Evolutionary conservation across 2,888 invertebrate genomes (phyloP).

Genomic region (Tetrapedia diversipes): DNA sequence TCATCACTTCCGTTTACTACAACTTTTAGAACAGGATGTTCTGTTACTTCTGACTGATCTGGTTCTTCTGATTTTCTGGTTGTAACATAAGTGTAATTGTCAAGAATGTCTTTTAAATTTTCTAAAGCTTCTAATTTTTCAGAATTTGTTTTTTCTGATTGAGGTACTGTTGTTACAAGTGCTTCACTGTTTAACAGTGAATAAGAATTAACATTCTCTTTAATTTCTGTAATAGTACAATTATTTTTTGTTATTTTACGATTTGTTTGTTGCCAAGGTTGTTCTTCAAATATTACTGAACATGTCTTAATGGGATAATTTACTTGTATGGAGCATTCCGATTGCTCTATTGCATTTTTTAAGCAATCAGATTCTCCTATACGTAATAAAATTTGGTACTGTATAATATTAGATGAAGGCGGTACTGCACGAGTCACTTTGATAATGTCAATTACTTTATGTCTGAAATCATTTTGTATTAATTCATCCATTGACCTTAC

Average conservation of each 20-base stretch:
- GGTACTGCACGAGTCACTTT: conserved; percentile 77
- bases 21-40: conserved; percentile 64
- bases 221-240: conserved; percentile 68
- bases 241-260: conserved; percentile 77
- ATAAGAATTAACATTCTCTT: conserved; percentile 58
- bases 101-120: conserved; percentile 54
- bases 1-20: conserved; percentile 58
- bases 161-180: conserved; percentile 32
- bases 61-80: conserved; percentile 22
- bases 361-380: conserved; percentile 78
- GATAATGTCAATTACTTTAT: conserved; percentile 74
- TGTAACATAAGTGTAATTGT: conserved; percentile 47
- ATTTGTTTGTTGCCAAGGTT: conserved; percentile 73
- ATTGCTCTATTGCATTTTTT: conserved; percentile 70
- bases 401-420: conserved; percentile 73
- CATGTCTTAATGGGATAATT: conserved; percentile 74
- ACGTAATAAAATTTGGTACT: conserved; percentile 76
- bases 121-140: conserved; percentile 48
- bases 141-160: conserved; percentile 4
- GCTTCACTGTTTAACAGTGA: conserved; percentile 52
- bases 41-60: conserved; percentile 57
- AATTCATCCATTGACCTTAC: conserved; percentile 75
- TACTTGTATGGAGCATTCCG: conserved; percentile 73
- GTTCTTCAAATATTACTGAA: conserved; percentile 76
- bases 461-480: conserved; percentile 75